Percentiles rank a stretch among this genome's conserved stretches.
Evolutionary conservation across 2,888 invertebrate species (phyloP).

Genomic region (Marasmarcha lunaedactyla): DNA sequence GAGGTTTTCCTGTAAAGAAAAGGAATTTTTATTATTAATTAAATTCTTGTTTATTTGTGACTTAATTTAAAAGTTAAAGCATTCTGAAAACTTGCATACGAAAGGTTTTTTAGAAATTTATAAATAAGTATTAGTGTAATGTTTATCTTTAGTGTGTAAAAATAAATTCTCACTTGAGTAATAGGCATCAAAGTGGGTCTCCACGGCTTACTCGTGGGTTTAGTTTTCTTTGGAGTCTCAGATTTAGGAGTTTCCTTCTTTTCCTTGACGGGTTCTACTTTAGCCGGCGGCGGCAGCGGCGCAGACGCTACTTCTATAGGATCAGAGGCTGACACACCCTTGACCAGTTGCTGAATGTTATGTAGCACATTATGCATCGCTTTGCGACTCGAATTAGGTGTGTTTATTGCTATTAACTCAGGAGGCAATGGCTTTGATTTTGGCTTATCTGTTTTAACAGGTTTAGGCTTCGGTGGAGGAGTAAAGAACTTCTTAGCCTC

Average conservation of each 20-base stretch:
- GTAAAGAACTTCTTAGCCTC: constrained; percentile 40
- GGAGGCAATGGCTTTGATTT: constrained; percentile 61
- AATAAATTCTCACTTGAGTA: constrained; percentile 41
- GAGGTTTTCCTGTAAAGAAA: constrained; percentile 43
- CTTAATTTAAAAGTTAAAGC: too few relatives aligned
- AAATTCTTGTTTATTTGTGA: too few relatives aligned
- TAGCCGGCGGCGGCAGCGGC: constrained; percentile 30
- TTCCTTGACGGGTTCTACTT: constrained; percentile 27
- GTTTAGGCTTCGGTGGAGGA: constrained; percentile 45
- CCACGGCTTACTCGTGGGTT: constrained; percentile 75
- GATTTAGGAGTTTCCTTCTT: constrained; percentile 39
- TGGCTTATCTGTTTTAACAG: constrained; percentile 35
- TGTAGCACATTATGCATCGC: constrained; percentile 59
- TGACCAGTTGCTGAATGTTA: constrained; percentile 61
- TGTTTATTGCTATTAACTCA: constrained; percentile 70
- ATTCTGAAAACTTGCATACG: too few relatives aligned
- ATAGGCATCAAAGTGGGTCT: constrained; percentile 79
- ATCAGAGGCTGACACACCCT: constrained; percentile 54
- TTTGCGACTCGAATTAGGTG: constrained; percentile 52
- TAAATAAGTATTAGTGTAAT: too few relatives aligned
- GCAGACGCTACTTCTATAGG: constrained; percentile 55
- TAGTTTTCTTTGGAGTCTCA: constrained; percentile 40
- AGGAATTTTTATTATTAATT: neutral
- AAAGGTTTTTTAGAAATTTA: too few relatives aligned
- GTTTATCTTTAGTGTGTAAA: too few relatives aligned